Evolutionary conservation across 2,888 invertebrate species (phyloP).

Genomic region (Polymixis flavicincta): DNA sequence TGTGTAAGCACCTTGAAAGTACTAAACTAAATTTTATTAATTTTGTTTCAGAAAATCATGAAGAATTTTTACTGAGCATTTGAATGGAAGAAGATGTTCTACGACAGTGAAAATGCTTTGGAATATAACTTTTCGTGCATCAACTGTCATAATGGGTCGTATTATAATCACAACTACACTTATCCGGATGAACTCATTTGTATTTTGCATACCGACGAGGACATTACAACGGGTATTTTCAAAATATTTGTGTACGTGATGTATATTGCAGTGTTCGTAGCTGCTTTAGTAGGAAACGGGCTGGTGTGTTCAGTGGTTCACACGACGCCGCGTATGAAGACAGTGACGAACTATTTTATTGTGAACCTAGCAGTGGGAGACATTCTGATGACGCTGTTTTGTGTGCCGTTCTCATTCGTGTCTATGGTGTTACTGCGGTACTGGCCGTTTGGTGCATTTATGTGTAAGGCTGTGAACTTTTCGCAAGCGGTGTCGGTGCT

Average conservation of each 20-base stretch:
- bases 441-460: conserved; percentile 96
- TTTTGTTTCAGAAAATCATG: conserved; percentile 47
- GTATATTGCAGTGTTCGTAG: conserved; percentile 93
- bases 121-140: conserved; percentile 33
- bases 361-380: conserved; percentile 97
- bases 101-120: conserved; percentile 18
- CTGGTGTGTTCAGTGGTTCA: conserved; percentile 96
- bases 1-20: not conserved
- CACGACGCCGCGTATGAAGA: conserved; percentile 96
- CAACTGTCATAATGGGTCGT: conserved; percentile 40
- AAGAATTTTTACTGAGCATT: conserved; percentile 17
- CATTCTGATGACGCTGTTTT: conserved; percentile 96
- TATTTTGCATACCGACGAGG: conserved; percentile 40
- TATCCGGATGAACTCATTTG: conserved; percentile 43
- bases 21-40: not conserved
- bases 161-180: conserved; percentile 27
- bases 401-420: conserved; percentile 97
- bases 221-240: conserved; percentile 33
- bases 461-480: conserved; percentile 96
- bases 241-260: conserved; percentile 91
- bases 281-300: conserved; percentile 94
- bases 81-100: conserved; percentile 40
- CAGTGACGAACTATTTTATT: conserved; percentile 98
- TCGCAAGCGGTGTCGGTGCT: conserved; percentile 95
- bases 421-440: conserved; percentile 94